Percentiles rank a stretch among this genome's conserved stretches.
Evolutionary conservation across 2,888 invertebrate species (phyloP).

Genomic region (Neuroscelio doddi): DNA sequence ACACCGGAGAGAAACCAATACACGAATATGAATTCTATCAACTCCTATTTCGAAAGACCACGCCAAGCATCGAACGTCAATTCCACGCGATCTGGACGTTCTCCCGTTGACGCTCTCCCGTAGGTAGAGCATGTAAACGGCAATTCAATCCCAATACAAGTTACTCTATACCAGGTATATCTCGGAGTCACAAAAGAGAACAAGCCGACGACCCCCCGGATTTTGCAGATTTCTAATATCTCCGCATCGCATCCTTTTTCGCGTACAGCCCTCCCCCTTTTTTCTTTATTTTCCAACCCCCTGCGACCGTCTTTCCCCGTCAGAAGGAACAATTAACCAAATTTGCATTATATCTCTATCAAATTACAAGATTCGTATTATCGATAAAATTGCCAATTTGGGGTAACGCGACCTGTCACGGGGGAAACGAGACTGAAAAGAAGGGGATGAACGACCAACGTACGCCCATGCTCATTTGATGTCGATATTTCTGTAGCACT

Average conservation of each 20-base stretch:
- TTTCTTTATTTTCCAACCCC: conserved; percentile 28
- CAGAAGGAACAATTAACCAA: conserved; percentile 69
- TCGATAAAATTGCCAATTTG: conserved; percentile 71
- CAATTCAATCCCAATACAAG: conserved; percentile 63
- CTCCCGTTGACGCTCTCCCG: conserved; percentile 54
- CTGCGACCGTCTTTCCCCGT: conserved; percentile 36
- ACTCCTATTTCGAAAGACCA: conserved; percentile 19
- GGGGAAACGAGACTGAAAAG: conserved; percentile 51
- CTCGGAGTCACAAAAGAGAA: conserved; percentile 52
- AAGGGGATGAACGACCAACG: conserved; percentile 45
- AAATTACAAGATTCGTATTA: conserved; percentile 71
- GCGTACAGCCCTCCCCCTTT: conserved; percentile 15
- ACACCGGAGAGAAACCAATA: background rate
- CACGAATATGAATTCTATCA: background rate
- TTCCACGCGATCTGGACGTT: conserved; percentile 55
- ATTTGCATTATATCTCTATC: conserved; percentile 72
- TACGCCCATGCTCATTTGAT: conserved; percentile 57
- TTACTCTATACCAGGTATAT: conserved; percentile 53
- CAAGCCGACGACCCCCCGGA: conserved; percentile 28
- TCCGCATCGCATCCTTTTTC: conserved; percentile 30
- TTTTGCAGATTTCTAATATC: conserved; percentile 33
- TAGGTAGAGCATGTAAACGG: conserved; percentile 62
- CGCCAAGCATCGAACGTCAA: conserved; percentile 38
- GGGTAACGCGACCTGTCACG: conserved; percentile 51
- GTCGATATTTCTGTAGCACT: conserved; percentile 53